Evolutionary conservation across 2,797 vertebrate species (phyloP).

Genomic region (Australoheros facetus): DNA sequence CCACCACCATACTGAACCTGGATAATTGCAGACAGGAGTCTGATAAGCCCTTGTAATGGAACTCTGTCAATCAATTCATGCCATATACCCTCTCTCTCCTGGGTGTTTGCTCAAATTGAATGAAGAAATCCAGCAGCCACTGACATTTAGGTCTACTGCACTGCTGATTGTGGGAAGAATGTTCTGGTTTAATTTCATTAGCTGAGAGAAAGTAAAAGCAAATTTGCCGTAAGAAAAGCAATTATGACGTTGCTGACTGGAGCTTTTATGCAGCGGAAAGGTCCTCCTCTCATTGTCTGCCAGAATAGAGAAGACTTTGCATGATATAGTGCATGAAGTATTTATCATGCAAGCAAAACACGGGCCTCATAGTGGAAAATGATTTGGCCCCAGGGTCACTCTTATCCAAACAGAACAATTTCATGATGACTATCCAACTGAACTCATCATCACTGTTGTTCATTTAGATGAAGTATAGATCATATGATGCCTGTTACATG

Average conservation of each 20-base stretch:
- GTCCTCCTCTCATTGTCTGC: slow-evolving; percentile 63
- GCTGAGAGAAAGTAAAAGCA: slow-evolving; percentile 94
- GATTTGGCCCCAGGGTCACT: slow-evolving; percentile 46
- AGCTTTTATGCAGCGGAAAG: slow-evolving; percentile 75
- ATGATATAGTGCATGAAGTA: slow-evolving; percentile 43
- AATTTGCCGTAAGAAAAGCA: slow-evolving; percentile 99
- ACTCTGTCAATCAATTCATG: slow-evolving; percentile 91
- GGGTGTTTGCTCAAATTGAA: slow-evolving; percentile 88
- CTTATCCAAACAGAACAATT: slow-evolving; percentile 26
- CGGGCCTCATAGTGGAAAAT: slow-evolving; percentile 42
- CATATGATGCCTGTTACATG: neutral
- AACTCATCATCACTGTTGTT: slow-evolving; percentile 19
- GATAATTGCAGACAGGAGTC: slow-evolving; percentile 86
- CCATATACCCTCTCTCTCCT: slow-evolving; percentile 79
- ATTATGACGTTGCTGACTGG: slow-evolving; percentile 94
- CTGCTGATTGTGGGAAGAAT: slow-evolving; percentile 88
- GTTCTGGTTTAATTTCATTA: slow-evolving; percentile 98
- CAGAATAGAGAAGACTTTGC: slow-evolving; percentile 30
- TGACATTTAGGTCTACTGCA: slow-evolving; percentile 90
- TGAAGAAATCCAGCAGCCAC: slow-evolving; percentile 86
- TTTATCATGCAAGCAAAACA: slow-evolving; percentile 56
- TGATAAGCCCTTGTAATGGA: slow-evolving; percentile 88
- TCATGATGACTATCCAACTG: slow-evolving; percentile 14
- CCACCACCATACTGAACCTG: slow-evolving; percentile 78
- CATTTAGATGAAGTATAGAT: neutral